Percentiles rank a stretch among this genome's conserved stretches.
These are phyloP conservation scores for Dipodomys merriami DNA, from an alignment of 2,113 vertebrate species.

Conservation along the genomic window DNA sequence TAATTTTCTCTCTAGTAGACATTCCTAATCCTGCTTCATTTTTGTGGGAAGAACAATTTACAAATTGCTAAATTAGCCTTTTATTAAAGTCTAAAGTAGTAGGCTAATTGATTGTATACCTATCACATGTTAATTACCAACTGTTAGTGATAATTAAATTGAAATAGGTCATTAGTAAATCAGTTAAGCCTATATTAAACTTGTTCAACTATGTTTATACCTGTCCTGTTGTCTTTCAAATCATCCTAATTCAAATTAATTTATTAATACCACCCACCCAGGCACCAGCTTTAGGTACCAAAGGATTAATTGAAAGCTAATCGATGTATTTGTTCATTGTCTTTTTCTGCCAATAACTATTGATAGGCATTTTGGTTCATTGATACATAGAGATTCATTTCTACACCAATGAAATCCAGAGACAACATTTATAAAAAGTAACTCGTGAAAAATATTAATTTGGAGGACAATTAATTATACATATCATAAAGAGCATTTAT, in stretches of 20 bases:
- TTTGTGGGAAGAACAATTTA: slow-evolving; percentile 43
- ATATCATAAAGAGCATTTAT: slow-evolving; percentile 18
- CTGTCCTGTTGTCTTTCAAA: not conserved
- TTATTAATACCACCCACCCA: not conserved
- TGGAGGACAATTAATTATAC: not conserved
- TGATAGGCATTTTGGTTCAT: slow-evolving; percentile 36
- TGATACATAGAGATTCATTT: not conserved
- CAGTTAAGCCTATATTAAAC: not conserved
- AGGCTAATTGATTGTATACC: slow-evolving; percentile 23
- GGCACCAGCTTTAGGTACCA: not conserved
- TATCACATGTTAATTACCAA: slow-evolving; percentile 37
- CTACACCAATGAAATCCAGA: slow-evolving; percentile 24
- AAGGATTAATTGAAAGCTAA: not conserved
- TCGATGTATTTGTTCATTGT: slow-evolving; percentile 43
- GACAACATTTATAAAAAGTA: not conserved
- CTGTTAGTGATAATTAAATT: slow-evolving; percentile 33
- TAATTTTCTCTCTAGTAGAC: not conserved
- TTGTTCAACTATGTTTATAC: not conserved
- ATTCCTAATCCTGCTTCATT: slow-evolving; percentile 29
- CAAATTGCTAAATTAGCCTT: slow-evolving; percentile 38
- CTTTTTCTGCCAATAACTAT: slow-evolving; percentile 20
- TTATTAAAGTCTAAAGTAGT: slow-evolving; percentile 49
- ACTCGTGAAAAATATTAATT: slow-evolving; percentile 34
- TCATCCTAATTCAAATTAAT: slow-evolving; percentile 24
- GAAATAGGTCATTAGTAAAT: slow-evolving; percentile 13